Percentiles rank a stretch among this genome's conserved stretches.
Conservation (phyloP, 2,888 invertebrate genomes). For the Heliconius hortense region DNA sequence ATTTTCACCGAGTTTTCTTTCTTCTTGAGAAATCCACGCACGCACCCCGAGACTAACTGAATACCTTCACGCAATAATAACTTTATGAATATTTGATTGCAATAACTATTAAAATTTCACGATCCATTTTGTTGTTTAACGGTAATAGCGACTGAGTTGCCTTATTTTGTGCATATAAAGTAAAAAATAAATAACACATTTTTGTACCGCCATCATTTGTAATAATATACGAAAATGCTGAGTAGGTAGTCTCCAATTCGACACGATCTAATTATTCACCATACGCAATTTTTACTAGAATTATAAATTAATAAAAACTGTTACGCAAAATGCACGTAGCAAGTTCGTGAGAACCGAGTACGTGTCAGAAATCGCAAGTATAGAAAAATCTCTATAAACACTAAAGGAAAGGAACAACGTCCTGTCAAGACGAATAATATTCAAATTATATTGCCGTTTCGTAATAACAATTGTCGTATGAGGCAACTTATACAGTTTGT, state of each 20-base stretch:
- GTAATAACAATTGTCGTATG: conserved; percentile 34
- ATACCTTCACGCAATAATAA: conserved; percentile 75
- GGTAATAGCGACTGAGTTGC: conserved; percentile 19
- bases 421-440: conserved; percentile 41
- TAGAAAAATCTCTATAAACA: conserved; percentile 49
- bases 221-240: neutral
- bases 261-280: conserved; percentile 21
- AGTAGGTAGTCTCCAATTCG: neutral
- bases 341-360: conserved; percentile 69
- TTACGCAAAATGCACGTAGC: conserved; percentile 52
- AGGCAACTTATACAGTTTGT: conserved; percentile 26
- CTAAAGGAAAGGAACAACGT: conserved; percentile 43
- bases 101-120: conserved; percentile 43
- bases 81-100: conserved; percentile 62
- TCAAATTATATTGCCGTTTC: conserved; percentile 38
- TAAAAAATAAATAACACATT: neutral
- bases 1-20: conserved; percentile 77
- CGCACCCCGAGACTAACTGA: conserved; percentile 65
- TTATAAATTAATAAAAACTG: conserved; percentile 30
- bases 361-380: conserved; percentile 72
- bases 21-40: conserved; percentile 73
- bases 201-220: neutral
- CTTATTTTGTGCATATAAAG: conserved; percentile 5
- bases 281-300: conserved; percentile 24
- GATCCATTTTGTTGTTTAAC: conserved; percentile 39